A percentile compares a stretch with the other conserved stretches of the same genome.
phyloP scores from a whole-genome alignment of 1,140 invertebrate species.

The Spodoptera litura region DNA sequence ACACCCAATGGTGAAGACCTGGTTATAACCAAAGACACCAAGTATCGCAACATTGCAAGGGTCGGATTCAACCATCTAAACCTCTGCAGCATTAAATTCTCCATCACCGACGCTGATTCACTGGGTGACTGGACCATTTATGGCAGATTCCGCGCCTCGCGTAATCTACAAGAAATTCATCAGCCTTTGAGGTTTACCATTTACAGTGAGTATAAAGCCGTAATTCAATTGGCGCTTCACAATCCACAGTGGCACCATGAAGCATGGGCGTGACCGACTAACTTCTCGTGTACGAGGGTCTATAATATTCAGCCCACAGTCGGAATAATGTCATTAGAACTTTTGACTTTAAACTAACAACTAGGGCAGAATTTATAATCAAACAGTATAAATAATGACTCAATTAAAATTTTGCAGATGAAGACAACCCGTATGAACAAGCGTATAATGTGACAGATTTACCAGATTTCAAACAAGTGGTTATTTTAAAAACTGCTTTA shows the following conservation, averaged over 20 bases:
- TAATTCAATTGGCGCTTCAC: too few relatives aligned
- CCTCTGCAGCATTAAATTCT: conserved; percentile 48
- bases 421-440: conserved; percentile 52
- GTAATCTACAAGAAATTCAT: conserved; percentile 36
- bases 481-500: conserved; percentile 47
- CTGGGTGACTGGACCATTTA: conserved; percentile 56
- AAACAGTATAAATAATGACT: not conserved
- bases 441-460: conserved; percentile 56
- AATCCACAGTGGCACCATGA: too few relatives aligned
- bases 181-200: conserved; percentile 51
- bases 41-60: conserved; percentile 49
- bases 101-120: conserved; percentile 36
- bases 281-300: too few relatives aligned
- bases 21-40: conserved; percentile 40
- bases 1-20: conserved; percentile 58
- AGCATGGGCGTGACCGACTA: too few relatives aligned
- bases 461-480: conserved; percentile 9
- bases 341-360: too few relatives aligned
- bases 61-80: not conserved
- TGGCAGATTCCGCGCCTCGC: conserved; percentile 31
- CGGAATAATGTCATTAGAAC: too few relatives aligned
- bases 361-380: too few relatives aligned
- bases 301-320: too few relatives aligned
- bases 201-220: conserved; percentile 49
- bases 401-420: conserved; percentile 45